These are phyloP conservation scores for Cyaniris semiargus DNA, from an alignment of 2,888 invertebrate species.

Conservation along the genomic window DNA sequence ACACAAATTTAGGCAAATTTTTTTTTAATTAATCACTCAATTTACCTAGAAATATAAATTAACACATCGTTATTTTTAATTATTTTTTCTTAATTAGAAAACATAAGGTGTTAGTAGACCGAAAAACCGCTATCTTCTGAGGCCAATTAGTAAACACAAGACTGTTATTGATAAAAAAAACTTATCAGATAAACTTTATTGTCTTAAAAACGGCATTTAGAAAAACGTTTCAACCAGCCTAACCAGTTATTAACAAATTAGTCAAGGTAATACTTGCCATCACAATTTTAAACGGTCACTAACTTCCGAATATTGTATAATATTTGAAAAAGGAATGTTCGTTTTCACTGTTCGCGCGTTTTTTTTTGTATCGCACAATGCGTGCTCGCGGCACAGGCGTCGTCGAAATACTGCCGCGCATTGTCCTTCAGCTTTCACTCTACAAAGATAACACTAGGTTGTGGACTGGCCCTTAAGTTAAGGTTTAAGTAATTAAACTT, in stretches of 20 bases:
- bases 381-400: slow-evolving; percentile 47
- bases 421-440: slow-evolving; percentile 76
- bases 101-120: background rate
- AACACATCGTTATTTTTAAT: background rate
- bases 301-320: slow-evolving; percentile 44
- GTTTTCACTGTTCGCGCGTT: slow-evolving; percentile 42
- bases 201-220: background rate
- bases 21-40: background rate
- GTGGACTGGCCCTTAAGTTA: slow-evolving; percentile 22
- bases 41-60: background rate
- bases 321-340: slow-evolving; percentile 63
- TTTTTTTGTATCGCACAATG: slow-evolving; percentile 41
- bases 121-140: slow-evolving; percentile 8
- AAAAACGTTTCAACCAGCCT: slow-evolving; percentile 36
- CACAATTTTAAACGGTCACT: slow-evolving; percentile 49
- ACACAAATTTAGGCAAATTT: background rate
- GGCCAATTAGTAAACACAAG: slow-evolving; percentile 12
- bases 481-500: background rate
- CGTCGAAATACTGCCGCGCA: slow-evolving; percentile 55
- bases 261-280: slow-evolving; percentile 16
- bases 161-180: background rate
- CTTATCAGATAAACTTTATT: slow-evolving; percentile 21
- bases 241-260: slow-evolving; percentile 4
- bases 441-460: slow-evolving; percentile 52
- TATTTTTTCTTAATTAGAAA: background rate